A percentile compares a stretch with the other conserved stretches of the same genome.
These are phyloP conservation scores for Antitype chi DNA, from an alignment of 2,888 invertebrate genomes.

Conservation along the genomic window DNA sequence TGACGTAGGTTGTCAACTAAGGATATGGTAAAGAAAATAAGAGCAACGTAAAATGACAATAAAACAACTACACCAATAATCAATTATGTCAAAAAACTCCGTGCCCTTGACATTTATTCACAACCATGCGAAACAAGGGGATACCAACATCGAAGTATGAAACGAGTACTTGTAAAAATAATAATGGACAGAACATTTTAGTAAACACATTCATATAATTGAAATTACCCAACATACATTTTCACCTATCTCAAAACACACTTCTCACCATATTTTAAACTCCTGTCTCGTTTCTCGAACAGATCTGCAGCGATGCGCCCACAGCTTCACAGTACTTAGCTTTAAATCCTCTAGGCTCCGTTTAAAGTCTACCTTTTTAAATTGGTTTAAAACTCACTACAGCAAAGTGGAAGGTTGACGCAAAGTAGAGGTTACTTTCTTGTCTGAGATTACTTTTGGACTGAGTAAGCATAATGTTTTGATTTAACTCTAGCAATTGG, in stretches of 20 bases:
- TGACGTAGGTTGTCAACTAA: not conserved
- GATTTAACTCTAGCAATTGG: not conserved
- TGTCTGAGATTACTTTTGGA: not conserved
- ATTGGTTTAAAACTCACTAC: conserved; percentile 44
- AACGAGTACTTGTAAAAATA: no score
- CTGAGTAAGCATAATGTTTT: no score
- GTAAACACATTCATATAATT: no score
- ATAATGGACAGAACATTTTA: no score
- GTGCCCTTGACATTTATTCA: not conserved
- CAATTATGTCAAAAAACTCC: not conserved
- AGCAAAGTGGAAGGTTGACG: not conserved
- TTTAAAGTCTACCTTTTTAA: conserved; percentile 59
- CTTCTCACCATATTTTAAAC: not conserved
- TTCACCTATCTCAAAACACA: not conserved
- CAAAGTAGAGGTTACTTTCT: conserved; percentile 10
- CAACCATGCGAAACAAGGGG: not conserved
- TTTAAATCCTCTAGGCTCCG: conserved; percentile 35
- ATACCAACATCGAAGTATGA: not conserved
- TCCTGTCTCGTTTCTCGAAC: not conserved
- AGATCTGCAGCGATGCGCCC: conserved; percentile 16
- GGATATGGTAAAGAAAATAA: not conserved
- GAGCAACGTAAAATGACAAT: not conserved
- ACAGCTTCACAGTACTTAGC: conserved; percentile 28
- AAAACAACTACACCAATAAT: not conserved
- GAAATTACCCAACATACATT: not conserved